Base-by-base conservation (phyloP, 2,888 invertebrate species). In the Acleris laterana region DNA sequence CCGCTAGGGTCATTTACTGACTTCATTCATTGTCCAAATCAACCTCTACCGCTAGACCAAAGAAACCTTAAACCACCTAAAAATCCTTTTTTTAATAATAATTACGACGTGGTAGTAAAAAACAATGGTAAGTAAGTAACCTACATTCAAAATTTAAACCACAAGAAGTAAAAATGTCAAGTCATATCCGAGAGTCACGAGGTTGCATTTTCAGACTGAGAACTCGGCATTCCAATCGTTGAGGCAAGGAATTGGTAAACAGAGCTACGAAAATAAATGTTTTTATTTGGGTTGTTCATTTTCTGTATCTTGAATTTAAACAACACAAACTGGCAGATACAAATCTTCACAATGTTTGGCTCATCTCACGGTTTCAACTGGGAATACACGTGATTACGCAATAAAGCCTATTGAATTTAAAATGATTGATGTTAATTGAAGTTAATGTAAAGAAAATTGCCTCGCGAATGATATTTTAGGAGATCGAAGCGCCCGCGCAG, bases 401-500 rank as follows among this genome's bases (percentile, higher is more conserved):
- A 60, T 49, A 25, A 17, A 65, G 20, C n/a, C 22, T 17, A 56
- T 61, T 42, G 60, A 53, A 60, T 62, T 62, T 4, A 4, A 38
- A 11, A 52, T 50, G 62, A 42, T 57, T 16, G 20, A 42, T 38
- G 61, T 66, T 62, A 62, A 66, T 62, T 57, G 38, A 56, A 52
- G 38, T 50, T 46, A 51, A 62, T 51, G 46, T 46, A 20, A 48
- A 64, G 48, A 46, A 50, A 65, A 61, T 46, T 60, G 28, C n/a
- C 51, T 46, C 46, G 51, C 52, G 51, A 68, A 64, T 69, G 68
- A 65, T 76, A 77, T 79, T 78, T 73, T 68, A 64, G 72, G 74
- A 73, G 51, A 70, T 69, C 70, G 71, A 68, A 76, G 71, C 70
- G 69, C 70, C 68, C 72, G 70, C 71, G 71, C 72, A 73, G 71